Evolutionary conservation across 1,140 invertebrate species (phyloP).

Genomic region (Calosoma granatense): DNA sequence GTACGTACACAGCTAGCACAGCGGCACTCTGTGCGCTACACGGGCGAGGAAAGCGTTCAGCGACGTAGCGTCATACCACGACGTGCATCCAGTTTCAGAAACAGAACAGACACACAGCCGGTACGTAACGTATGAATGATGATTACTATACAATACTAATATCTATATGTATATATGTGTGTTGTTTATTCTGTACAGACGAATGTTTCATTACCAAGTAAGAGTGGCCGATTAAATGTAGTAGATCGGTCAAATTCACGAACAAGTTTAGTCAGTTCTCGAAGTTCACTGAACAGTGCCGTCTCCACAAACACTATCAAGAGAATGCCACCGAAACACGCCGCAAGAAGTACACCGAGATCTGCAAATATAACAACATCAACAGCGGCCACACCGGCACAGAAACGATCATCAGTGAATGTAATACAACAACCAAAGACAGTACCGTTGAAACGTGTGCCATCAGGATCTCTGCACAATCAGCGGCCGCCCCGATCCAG

Average conservation of each 20-base stretch:
- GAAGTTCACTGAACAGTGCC: constrained; percentile 71
- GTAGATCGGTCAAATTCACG: constrained; percentile 53
- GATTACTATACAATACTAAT: no score
- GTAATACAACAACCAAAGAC: constrained; percentile 14
- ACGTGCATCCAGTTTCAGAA: constrained; percentile 31
- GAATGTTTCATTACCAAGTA: constrained; percentile 15
- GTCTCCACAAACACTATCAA: constrained; percentile 69
- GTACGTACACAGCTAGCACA: constrained; percentile 1
- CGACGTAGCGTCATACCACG: constrained; percentile 22
- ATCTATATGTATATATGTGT: no score
- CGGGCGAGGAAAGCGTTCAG: constrained; percentile 14
- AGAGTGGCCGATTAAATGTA: no score
- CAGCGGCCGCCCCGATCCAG: constrained; percentile 22
- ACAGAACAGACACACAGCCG: constrained; percentile 30
- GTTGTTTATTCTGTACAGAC: constrained; percentile 17
- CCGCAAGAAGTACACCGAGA: constrained; percentile 7
- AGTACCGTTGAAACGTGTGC: constrained; percentile 16
- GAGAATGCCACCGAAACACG: constrained; percentile 41
- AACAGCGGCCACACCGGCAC: constrained; percentile 23
- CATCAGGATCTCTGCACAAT: constrained; percentile 14
- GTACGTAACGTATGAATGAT: no score
- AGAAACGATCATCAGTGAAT: constrained; percentile 25
- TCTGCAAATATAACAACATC: no score
- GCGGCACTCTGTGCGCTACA: constrained; percentile 5
- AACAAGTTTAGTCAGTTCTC: constrained; percentile 66